Base-by-base conservation (phyloP, 1,140 invertebrate species). In the Adoxophyes honmai region DNA sequence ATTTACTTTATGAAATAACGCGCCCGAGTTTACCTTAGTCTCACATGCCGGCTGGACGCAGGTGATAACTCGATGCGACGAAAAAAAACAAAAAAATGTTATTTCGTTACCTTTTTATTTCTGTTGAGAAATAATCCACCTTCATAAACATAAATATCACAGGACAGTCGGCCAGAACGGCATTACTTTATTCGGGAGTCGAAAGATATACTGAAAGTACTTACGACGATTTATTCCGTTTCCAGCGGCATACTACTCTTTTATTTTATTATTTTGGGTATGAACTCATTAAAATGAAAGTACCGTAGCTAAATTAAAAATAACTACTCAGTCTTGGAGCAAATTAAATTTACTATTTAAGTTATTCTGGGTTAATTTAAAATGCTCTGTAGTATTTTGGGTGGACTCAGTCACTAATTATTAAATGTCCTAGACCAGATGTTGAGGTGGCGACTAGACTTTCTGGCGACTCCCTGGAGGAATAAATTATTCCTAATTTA, bases 1-100 rank as follows among this genome's bases (percentile, higher is more conserved):
- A 88, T 88, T 88, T 88, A 88, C 85, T 83, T 85, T 85, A 88
- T 88, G 81, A 88, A 86, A 88, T 88, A 88, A 88, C 80, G 68
- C 70, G 75, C 75, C 70, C 59, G 58, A 70, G 77, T 74, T 76
- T 64, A 65, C 73, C 81, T 85, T 69, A 83, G 74, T 78, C 72
- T 75, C 69, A 82, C 78, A 76, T 75, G 73, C 73, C 66, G 70
- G 62, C 75, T 84, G 80, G 53, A 57, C 62, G 61, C 75, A 81
- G 76, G 81, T 84, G 82, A 85, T 87, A 83, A 83, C 80, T 79
- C 21, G 42, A 48, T 48, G 42, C 42, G 18, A 48, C 42, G 75
- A 62, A 66, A 75, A 77, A 74, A 75, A 68, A 77, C 70, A 73
- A 76, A 81, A 81, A 78, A 81, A 52, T 69, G 62, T 69, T 78